Evolutionary conservation across 2,113 vertebrate species (phyloP).

Genomic region (Pseudorhombus dupliciocellatus): DNA sequence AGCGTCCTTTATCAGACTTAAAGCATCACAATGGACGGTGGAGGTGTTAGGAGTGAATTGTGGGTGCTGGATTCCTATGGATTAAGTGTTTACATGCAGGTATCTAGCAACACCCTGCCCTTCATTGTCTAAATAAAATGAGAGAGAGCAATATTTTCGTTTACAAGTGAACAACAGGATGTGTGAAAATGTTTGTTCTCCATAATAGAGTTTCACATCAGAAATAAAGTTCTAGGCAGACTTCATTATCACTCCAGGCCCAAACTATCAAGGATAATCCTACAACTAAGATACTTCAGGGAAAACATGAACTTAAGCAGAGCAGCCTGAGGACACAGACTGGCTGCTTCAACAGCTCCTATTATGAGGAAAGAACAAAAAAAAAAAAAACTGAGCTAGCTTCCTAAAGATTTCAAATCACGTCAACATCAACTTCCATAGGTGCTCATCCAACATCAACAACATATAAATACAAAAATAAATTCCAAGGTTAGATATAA

Average conservation of each 20-base stretch:
- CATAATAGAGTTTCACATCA: slow-evolving; percentile 33
- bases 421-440: too few relatives aligned
- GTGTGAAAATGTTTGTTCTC: slow-evolving; percentile 12
- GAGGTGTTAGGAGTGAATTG: too few relatives aligned
- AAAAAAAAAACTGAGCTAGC: not conserved
- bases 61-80: too few relatives aligned
- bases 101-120: too few relatives aligned
- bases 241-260: slow-evolving; percentile 35
- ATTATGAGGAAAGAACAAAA: not conserved
- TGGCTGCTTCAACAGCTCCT: slow-evolving; percentile 33
- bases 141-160: too few relatives aligned
- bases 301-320: slow-evolving; percentile 42
- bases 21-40: too few relatives aligned
- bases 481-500: not conserved
- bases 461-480: too few relatives aligned
- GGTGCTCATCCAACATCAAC: too few relatives aligned
- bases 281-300: slow-evolving; percentile 37
- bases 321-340: slow-evolving; percentile 18
- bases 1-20: too few relatives aligned
- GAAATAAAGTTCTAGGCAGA: slow-evolving; percentile 17
- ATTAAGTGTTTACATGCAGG: too few relatives aligned
- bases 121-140: too few relatives aligned
- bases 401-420: too few relatives aligned
- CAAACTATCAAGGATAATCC: slow-evolving; percentile 38
- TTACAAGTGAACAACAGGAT: not conserved